Conservation (phyloP, 2,113 vertebrate species). For the Chelonoidis abingdonii region DNA sequence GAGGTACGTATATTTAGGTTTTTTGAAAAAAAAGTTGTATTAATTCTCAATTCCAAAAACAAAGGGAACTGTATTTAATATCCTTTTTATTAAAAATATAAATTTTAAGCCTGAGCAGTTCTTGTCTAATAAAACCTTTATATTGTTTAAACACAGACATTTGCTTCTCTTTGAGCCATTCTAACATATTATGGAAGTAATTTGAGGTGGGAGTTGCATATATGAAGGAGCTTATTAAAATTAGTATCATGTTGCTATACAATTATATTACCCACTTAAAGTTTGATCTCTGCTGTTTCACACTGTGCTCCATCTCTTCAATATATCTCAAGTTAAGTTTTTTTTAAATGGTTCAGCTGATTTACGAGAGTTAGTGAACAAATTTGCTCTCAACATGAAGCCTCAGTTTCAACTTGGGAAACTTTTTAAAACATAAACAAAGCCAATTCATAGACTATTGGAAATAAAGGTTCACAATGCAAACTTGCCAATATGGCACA, state of each 20-base stretch:
- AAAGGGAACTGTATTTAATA: background rate
- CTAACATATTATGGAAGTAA: background rate
- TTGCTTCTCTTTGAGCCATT: background rate
- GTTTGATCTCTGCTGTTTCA: background rate
- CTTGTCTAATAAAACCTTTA: background rate
- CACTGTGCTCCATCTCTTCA: background rate
- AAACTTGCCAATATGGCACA: constrained; percentile 55
- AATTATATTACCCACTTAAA: background rate
- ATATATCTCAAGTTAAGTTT: background rate
- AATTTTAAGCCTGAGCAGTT: background rate
- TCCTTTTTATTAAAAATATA: background rate
- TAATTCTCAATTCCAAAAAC: background rate
- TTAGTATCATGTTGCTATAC: background rate
- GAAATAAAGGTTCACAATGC: constrained; percentile 39
- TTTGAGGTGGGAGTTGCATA: background rate
- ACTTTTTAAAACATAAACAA: background rate
- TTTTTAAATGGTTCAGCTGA: constrained; percentile 7
- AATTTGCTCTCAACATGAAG: background rate
- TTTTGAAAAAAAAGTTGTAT: background rate
- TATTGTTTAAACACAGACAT: background rate
- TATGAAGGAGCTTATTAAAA: background rate
- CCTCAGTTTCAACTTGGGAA: background rate
- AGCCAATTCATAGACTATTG: constrained; percentile 37
- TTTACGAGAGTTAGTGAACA: background rate
- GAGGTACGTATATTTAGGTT: background rate